Base-by-base conservation (phyloP, 2,113 vertebrate genomes). In the Equus quagga region DNA sequence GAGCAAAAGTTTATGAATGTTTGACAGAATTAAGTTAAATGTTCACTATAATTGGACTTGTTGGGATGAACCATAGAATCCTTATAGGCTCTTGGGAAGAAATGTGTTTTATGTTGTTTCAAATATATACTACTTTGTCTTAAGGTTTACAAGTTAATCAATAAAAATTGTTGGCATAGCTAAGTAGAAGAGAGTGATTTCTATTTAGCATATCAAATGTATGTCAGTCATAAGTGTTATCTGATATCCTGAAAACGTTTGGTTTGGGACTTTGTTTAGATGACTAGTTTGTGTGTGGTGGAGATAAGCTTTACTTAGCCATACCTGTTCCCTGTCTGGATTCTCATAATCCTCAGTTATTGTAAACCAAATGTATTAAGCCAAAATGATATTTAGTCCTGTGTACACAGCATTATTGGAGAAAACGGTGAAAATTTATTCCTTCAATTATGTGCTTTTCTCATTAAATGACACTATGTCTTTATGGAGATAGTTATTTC, bases 391-490 rank as follows among this genome's bases (percentile, higher is more conserved):
- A 81, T 44, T 94, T 81, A 95, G 80, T 80, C 93, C 13, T 81
- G 31, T 6, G 17, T 91, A 8, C 54, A 41, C 21, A 36, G 19
- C 14, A 62, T 81, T 95, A 73, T 65, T 82, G n/a, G 46, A 95
- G 75, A 91, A 82, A 91, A 78, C 21, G 36, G 12, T 90, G 21
- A 95, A 78, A 64, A 85, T 54, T 91, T 91, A 67, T 81, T 92
- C 21, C 36, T 65, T 94, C 54, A 95, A 89, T 89, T 46, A 51
- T 92, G 23, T 78, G 11, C 79, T 97, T 89, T 95, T 64, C 5
- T 91, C 23, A 67, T 44, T 62, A 82, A 85, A 92, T 86, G 46
- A 33, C 26, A 90, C n/a, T 78, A 44, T 5, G 19, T 87, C 76
- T 88, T 91, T 91, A 70, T 31, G 82, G 67, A 86, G 36, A n/a